Evolutionary conservation across 2,113 vertebrate genomes (phyloP), one percentile per base, ranked within the genome.

Genomic region (Albula glossodonta): DNA sequence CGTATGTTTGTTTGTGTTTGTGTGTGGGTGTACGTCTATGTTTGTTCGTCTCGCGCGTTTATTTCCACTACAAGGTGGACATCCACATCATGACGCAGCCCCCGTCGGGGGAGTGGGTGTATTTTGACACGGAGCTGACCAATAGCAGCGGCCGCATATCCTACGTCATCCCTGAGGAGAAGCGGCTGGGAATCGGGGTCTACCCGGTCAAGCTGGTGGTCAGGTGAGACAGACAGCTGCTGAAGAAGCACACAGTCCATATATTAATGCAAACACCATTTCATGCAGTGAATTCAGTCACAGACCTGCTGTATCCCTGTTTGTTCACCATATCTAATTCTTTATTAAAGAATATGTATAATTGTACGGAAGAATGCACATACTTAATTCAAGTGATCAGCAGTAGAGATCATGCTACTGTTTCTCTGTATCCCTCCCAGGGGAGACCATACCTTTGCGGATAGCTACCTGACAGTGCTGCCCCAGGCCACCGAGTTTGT

Each of bases 191-290:
- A 1, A 96, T 99, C 0, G 98, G 98, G 0, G 97, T 99, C 31
- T 99, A 99, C 91, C 98, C 98, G 0, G 94, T 99, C 90, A 99
- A 99, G 94, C 98, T 99, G 97, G 98, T 99, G 89, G 97, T 99
- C 94, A 98, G 98, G 98, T 99, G 87, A 0, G 84, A 7, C 56
- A 17, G 52, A 41, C 31, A 41, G 31, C 31, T 41, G 31, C 31
- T 41, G 0, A 41, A 41, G 0, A 41, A 41, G 31, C 31, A 41
- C 1, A 41, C 0, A 41, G 31, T 41, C 1, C 31, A 41, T 41
- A 41, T 1, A 41, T 41, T 41, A 41, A 41, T 41, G 31, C 31
- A 41, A 41, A 41, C 1, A 1, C 31, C 31, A 41, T 41, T 41
- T 41, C 31, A 41, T 41, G 1, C 0, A 41, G 2, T 51, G 3